A percentile compares a stretch with the other conserved stretches of the same genome.
Conservation (phyloP, 92 coral and sea anemone species). For the Scolanthus callimorphus region DNA sequence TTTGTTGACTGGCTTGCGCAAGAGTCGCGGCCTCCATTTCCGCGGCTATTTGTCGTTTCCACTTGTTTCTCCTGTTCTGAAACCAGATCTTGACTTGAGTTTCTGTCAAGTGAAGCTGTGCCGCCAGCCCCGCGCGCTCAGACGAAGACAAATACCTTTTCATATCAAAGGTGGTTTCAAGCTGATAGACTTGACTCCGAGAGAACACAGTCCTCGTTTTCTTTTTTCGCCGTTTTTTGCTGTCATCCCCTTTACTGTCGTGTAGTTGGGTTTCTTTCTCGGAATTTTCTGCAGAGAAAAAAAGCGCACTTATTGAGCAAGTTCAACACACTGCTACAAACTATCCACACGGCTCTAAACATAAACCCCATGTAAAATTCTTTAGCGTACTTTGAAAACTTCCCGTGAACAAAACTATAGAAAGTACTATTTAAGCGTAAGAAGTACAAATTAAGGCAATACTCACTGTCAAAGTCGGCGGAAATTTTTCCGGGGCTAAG, state of each 20-base stretch:
- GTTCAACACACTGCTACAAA: no score
- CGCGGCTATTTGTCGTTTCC: slow-evolving; percentile 99
- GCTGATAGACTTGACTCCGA: slow-evolving; percentile 98
- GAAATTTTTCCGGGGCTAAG: slow-evolving; percentile 7
- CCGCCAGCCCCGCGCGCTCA: slow-evolving; percentile 95
- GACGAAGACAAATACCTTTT: slow-evolving; percentile 96
- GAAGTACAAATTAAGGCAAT: no score
- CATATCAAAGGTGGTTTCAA: slow-evolving; percentile 96
- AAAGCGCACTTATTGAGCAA: slow-evolving; percentile 7
- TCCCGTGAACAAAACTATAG: no score
- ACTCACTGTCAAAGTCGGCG: slow-evolving; percentile 28
- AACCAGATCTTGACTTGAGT: slow-evolving; percentile 99
- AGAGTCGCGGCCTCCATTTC: slow-evolving; percentile 98
- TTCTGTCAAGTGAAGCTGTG: slow-evolving; percentile 95
- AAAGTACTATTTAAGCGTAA: no score
- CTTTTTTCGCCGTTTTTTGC: slow-evolving; percentile 92
- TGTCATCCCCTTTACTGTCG: slow-evolving; percentile 78
- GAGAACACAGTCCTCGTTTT: slow-evolving; percentile 98
- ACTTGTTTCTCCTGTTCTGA: slow-evolving; percentile 97
- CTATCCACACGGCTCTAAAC: no score
- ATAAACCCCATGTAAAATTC: no score
- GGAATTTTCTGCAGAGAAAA: slow-evolving; percentile 31
- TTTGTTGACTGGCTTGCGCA: slow-evolving; percentile 93
- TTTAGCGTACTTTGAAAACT: no score
- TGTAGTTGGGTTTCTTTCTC: slow-evolving; percentile 71